phyloP scores from a whole-genome alignment of 2,888 invertebrate genomes.

The Ophion slaviceki region DNA sequence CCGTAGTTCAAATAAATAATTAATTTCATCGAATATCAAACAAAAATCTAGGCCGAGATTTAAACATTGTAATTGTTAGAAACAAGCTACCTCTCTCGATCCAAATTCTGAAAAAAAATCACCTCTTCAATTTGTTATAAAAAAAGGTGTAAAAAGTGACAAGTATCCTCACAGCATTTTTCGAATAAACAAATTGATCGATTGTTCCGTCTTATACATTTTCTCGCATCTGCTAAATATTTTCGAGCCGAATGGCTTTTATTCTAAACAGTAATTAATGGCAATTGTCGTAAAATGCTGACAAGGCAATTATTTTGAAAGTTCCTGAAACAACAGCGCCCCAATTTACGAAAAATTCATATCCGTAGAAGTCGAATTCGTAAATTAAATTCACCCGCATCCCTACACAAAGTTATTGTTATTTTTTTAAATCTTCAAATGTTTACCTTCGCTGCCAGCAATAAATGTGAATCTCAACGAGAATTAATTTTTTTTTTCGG shows the following conservation, averaged over 20 bases:
- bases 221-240: too few species aligned
- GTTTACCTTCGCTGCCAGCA: conserved; percentile 41
- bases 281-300: too few species aligned
- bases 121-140: too few species aligned
- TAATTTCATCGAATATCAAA: background rate
- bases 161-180: too few species aligned
- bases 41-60: background rate
- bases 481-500: conserved; percentile 17
- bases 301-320: too few species aligned
- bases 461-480: background rate
- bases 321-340: background rate
- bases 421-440: background rate
- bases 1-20: background rate
- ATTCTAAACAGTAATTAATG: too few species aligned
- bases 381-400: background rate
- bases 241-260: too few species aligned
- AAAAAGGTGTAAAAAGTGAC: too few species aligned
- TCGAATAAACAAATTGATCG: too few species aligned
- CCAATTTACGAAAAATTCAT: background rate
- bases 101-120: background rate
- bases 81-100: too few species aligned
- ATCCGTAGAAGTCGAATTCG: background rate
- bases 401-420: background rate
- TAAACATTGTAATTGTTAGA: too few species aligned
- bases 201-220: too few species aligned